Conservation (phyloP, 2,888 invertebrate genomes). For the Macrosiphum euphorbiae region DNA sequence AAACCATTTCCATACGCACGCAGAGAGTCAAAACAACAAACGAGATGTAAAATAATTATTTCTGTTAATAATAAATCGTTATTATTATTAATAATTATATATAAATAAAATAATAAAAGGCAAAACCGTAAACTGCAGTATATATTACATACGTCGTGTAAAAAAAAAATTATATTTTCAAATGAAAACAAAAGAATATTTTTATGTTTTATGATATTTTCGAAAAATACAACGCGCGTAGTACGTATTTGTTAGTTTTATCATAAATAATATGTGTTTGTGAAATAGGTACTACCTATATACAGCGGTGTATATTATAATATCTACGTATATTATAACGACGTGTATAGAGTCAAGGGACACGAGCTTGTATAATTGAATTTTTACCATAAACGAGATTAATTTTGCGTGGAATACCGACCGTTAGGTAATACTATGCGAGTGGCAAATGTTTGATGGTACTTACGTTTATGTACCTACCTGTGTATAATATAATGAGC, state of each 20-base stretch:
- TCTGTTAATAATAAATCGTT: background rate
- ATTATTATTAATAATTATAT: background rate
- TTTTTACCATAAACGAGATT: slow-evolving; percentile 33
- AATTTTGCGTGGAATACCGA: slow-evolving; percentile 1
- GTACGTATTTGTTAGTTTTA: background rate
- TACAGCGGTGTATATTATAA: too few relatives aligned
- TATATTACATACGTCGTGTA: background rate
- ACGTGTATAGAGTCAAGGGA: background rate
- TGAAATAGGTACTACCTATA: background rate
- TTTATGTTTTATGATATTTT: background rate
- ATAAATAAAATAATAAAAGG: background rate
- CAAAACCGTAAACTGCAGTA: background rate
- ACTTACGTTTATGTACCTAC: slow-evolving; percentile 13
- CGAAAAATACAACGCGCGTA: background rate
- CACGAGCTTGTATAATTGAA: slow-evolving; percentile 7
- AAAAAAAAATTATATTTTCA: background rate
- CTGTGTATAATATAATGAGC: slow-evolving; percentile 12
- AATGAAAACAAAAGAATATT: slow-evolving; percentile 1
- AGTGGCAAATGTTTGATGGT: background rate
- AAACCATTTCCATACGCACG: background rate
- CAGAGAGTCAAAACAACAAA: background rate
- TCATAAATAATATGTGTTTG: background rate
- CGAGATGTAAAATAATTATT: background rate
- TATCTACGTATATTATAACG: background rate
- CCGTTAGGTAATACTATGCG: background rate